Percentiles rank a stretch among this genome's conserved stretches.
phyloP scores from a whole-genome alignment of 2,113 vertebrate genomes.

The Maccullochella peelii region DNA sequence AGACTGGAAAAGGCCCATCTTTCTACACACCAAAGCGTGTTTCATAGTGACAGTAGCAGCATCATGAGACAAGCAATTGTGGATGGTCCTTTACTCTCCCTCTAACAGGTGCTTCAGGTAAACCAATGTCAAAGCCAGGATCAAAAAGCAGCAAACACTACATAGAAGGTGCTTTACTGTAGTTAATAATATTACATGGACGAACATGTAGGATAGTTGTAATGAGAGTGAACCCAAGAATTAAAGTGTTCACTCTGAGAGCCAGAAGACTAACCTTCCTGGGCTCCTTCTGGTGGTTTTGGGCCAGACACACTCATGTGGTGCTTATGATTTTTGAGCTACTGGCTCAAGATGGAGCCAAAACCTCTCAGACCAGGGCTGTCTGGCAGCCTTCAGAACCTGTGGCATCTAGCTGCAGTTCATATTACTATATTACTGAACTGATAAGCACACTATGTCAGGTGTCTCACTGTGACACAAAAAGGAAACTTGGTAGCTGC shows the following conservation, averaged over 20 bases:
- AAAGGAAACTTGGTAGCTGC: neutral
- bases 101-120: neutral
- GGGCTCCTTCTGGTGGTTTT: conserved; percentile 22
- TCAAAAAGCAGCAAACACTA: neutral
- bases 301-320: conserved; percentile 34
- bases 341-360: conserved; percentile 58
- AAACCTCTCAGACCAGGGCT: conserved; percentile 15
- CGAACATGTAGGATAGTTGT: neutral
- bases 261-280: conserved; percentile 19
- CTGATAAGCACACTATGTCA: neutral
- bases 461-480: neutral
- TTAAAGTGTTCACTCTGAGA: conserved; percentile 1
- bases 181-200: neutral
- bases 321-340: conserved; percentile 23
- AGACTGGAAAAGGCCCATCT: neutral
- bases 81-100: neutral
- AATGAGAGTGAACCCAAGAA: conserved; percentile 4
- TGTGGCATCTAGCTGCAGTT: conserved; percentile 21
- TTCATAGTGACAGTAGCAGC: neutral
- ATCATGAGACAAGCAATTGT: neutral
- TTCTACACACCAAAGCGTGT: neutral
- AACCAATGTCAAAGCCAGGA: neutral
- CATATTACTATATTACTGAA: neutral
- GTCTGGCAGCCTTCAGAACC: conserved; percentile 8
- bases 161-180: neutral